A percentile compares a stretch with the other conserved stretches of the same genome.
phyloP scores from a whole-genome alignment of 2,797 vertebrate species.

The Hafferia zeledoni region DNA sequence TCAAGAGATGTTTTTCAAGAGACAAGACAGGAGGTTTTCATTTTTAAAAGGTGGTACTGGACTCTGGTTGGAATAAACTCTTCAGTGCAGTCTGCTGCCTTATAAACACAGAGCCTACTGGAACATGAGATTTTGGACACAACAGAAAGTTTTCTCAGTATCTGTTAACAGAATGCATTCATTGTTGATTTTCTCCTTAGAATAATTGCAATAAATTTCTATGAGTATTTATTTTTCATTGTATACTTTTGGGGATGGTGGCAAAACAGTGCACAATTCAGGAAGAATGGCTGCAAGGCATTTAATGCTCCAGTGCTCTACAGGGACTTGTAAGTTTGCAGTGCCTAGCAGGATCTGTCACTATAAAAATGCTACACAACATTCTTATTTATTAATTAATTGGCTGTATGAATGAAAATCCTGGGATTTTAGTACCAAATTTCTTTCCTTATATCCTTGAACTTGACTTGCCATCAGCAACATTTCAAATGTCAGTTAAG shows the following conservation, averaged over 20 bases:
- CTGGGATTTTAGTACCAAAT: neutral
- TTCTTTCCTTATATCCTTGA: slow-evolving; percentile 33
- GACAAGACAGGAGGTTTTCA: neutral
- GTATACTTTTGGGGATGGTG: neutral
- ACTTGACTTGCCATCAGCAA: slow-evolving; percentile 5
- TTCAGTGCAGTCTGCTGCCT: neutral
- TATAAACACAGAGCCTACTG: neutral
- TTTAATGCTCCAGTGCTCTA: neutral
- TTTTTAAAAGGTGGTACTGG: neutral
- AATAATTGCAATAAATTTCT: neutral
- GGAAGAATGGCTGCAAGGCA: neutral
- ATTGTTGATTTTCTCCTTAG: neutral
- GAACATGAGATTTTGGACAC: neutral
- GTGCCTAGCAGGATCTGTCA: neutral
- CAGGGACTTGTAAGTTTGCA: neutral
- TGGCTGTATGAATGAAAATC: neutral
- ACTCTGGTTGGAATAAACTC: neutral
- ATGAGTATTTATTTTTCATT: neutral
- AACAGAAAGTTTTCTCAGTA: neutral
- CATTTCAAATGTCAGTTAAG: slow-evolving; percentile 24
- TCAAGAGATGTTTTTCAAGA: neutral
- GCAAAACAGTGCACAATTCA: neutral
- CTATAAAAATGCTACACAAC: neutral
- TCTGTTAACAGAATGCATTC: neutral
- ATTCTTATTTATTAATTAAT: neutral